Conservation (phyloP, 2,113 vertebrate species). For the Phycodurus eques region DNA sequence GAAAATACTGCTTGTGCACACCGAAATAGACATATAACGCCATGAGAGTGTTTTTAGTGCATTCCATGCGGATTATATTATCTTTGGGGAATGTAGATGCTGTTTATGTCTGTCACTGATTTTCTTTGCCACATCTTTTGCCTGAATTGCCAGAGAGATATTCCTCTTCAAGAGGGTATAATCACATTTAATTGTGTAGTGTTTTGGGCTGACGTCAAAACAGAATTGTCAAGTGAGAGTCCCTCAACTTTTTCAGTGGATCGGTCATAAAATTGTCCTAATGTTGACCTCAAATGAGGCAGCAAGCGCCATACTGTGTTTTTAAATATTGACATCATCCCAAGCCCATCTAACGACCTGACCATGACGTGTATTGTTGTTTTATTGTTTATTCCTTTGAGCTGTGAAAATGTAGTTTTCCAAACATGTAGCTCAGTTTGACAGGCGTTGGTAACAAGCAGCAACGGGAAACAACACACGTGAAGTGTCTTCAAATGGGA, state of each 20-base stretch:
- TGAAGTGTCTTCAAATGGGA: conserved; percentile 17
- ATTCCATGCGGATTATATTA: neutral
- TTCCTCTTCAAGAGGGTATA: neutral
- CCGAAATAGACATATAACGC: neutral
- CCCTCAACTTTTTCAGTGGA: neutral
- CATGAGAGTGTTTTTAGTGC: neutral
- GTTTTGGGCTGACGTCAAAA: neutral
- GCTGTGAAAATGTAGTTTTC: conserved; percentile 38
- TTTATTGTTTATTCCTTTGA: conserved; percentile 8
- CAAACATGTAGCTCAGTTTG: conserved; percentile 26
- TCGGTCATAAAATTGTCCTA: neutral
- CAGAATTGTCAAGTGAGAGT: neutral
- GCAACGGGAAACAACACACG: neutral
- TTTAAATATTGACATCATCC: conserved; percentile 18
- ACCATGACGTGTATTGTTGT: neutral
- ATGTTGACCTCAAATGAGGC: neutral
- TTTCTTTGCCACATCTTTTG: neutral
- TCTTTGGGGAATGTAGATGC: neutral
- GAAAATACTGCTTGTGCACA: neutral
- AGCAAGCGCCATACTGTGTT: neutral
- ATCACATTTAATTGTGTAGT: neutral
- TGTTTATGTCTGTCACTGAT: neutral
- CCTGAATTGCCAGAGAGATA: neutral
- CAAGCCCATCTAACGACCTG: conserved; percentile 17
- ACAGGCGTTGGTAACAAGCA: conserved; percentile 34